Evolutionary conservation across 2,888 invertebrate species (phyloP), one percentile per base, ranked within the genome.

Genomic region (Mesorhabditis belari): DNA sequence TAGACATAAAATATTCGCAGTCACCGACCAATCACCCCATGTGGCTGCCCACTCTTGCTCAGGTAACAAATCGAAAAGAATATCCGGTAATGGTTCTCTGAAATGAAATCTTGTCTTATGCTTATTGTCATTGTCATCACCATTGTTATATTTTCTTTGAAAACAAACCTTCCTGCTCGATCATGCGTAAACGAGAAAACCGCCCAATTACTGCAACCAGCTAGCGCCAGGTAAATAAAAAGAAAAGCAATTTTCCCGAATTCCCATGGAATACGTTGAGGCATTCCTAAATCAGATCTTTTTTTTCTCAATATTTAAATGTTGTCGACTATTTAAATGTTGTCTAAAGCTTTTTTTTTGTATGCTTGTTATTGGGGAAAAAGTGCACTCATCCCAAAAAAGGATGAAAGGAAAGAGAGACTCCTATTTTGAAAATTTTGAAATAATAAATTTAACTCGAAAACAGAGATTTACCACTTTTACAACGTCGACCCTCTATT

Each of bases 131-230:
- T 12, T n/a, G 54, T 19, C 5, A 25, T 19, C 12, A 25, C 26
- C 12, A 17, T n/a, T 12, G 54, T 12, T 19, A 9, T 17, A 21
- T 17, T 5, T 21, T 6, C 9, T 3, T 25, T 44, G 49, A 26
- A 26, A 52, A 58, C 67, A 25, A 25, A 77, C 77, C 80, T 63
- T 4, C 77, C 76, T 49, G 77, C 76, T 60, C 71, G 71, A 59
- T 79, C 79, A 60, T 79, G 79, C n/a, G 79, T 77, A 57, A 74
- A 77, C 28, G 78, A 75, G 12, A 79, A 65, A 4, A 77, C 78
- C 9, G 76, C 73, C 79, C 79, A 80, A 62, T 79, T 79, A 24
- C 73, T 71, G 27, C 77, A 49, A 2, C 76, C 78, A 28, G 79
- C 73, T 17, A 75, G 19, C 5, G 67, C 61, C 44, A 79, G 64